Evolutionary conservation across 2,113 vertebrate species (phyloP).

Genomic region (Muscicapa adusta): DNA sequence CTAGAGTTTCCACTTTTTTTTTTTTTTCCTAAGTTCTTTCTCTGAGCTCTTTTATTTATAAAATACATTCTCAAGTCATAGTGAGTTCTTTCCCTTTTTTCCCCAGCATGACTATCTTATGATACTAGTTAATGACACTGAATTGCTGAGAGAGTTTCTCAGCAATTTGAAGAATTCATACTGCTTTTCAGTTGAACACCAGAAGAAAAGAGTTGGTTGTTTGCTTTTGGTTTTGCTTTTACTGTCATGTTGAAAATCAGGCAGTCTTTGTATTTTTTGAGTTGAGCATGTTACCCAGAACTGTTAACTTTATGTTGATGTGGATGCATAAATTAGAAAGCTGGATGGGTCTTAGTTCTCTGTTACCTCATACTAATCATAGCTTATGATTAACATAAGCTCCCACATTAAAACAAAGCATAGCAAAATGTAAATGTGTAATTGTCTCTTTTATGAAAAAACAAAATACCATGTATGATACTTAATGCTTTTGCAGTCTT

Average conservation of each 20-base stretch:
- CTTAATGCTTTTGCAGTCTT: neutral
- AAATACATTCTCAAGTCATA: neutral
- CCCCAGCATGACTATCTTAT: neutral
- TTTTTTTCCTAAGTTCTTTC: neutral
- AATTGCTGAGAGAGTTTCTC: neutral
- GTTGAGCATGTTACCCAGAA: neutral
- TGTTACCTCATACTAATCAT: neutral
- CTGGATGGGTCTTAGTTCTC: neutral
- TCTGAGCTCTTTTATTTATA: neutral
- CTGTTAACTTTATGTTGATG: neutral
- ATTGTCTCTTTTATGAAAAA: neutral
- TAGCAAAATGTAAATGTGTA: neutral
- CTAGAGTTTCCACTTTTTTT: neutral
- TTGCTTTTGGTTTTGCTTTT: neutral
- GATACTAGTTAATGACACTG: neutral
- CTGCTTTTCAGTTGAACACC: neutral
- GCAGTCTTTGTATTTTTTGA: neutral
- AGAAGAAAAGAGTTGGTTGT: neutral
- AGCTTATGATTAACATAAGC: too few species aligned
- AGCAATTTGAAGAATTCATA: neutral
- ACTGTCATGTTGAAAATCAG: neutral
- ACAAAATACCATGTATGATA: neutral
- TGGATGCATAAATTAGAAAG: neutral
- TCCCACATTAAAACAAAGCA: neutral
- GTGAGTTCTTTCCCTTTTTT: neutral